Evolutionary conservation across 2,797 vertebrate species (phyloP).

Genomic region (Phalloptychus januarius): DNA sequence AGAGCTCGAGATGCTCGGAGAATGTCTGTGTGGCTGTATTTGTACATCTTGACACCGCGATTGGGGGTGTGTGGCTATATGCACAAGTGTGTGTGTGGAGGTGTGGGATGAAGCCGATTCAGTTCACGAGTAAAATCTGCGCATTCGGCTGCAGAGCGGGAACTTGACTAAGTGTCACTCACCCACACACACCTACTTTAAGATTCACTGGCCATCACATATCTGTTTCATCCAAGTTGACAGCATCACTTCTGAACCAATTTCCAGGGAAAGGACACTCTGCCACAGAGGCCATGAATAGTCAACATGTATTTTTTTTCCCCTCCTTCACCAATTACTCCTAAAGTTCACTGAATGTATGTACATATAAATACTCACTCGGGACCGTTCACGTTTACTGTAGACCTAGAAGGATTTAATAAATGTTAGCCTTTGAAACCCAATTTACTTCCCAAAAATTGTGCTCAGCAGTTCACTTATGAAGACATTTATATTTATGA

Average conservation of each 20-base stretch:
- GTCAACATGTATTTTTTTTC: constrained; percentile 17
- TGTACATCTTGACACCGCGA: constrained; percentile 51
- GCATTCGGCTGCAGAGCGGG: constrained; percentile 48
- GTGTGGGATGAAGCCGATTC: constrained; percentile 3
- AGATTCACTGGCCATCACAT: constrained; percentile 34
- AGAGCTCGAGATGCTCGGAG: constrained; percentile 68
- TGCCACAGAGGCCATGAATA: constrained; percentile 31
- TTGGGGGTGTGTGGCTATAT: background rate
- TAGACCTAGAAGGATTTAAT: constrained; percentile 16
- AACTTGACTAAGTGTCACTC: constrained; percentile 19
- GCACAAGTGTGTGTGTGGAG: background rate
- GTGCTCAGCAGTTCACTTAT: constrained; percentile 16
- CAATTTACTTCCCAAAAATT: constrained; percentile 24
- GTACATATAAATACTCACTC: constrained; percentile 14
- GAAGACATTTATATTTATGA: constrained; percentile 24
- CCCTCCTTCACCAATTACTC: constrained; percentile 10
- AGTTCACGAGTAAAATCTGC: constrained; percentile 31
- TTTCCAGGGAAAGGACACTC: constrained; percentile 45
- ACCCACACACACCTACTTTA: constrained; percentile 18
- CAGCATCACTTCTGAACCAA: constrained; percentile 50
- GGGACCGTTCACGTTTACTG: constrained; percentile 17
- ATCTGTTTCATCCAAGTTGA: constrained; percentile 56
- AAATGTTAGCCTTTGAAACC: constrained; percentile 29
- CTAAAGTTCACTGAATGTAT: constrained; percentile 20
- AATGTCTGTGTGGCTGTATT: constrained; percentile 72